Base-by-base conservation (phyloP, 2,888 invertebrate genomes). In the Smittia sp. region DNA sequence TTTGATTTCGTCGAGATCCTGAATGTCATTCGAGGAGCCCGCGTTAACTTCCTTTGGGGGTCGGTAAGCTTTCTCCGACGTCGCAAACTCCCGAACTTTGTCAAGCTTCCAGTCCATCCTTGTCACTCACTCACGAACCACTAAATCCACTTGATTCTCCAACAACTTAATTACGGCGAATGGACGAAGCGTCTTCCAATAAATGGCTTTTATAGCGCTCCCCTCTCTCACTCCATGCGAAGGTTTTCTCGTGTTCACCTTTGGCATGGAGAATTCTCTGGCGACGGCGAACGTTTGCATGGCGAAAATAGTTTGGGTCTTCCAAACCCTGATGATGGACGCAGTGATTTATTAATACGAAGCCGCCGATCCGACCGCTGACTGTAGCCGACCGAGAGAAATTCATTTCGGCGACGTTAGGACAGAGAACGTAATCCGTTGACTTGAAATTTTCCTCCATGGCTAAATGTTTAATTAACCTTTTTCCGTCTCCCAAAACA, bases 1-100 rank as follows among this genome's bases (percentile, higher is more conserved):
- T 80, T 87, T 88, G 75, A 80, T 81, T 77, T 87, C 86, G 76
- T 88, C 88, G 76, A 88, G 80, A 77, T 88, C 87, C 24, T 85
- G 83, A 67, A 85, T 78, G 13, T 86, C 84, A 77, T 85, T 84
- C n/a, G 82, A 80, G 75, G 82, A 81, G 22, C 78, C 77, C 1
- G 80, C 79, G 13, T 78, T 77, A 27, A 80, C 77, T 76, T 79
- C 79, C 22, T 79, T 80, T 1, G 82, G 82, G 54, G 80, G 76
- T 67, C 74, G 79, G 54, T 82, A 82, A 32, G 78, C 80, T 52
- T 27, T 25, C 1, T 69, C 24, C 9, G 20, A 46, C 7, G 7
- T 24, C n/a, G 18, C 18, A 39, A 52, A 69, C 20, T 52, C 69
- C 3, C 54, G 41, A 69, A 69, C 13, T 54, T 69, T 69, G 0